Percentiles rank a stretch among this genome's conserved stretches.
Evolutionary conservation across 2,888 invertebrate species (phyloP).

Genomic region (Aromia moschata): DNA sequence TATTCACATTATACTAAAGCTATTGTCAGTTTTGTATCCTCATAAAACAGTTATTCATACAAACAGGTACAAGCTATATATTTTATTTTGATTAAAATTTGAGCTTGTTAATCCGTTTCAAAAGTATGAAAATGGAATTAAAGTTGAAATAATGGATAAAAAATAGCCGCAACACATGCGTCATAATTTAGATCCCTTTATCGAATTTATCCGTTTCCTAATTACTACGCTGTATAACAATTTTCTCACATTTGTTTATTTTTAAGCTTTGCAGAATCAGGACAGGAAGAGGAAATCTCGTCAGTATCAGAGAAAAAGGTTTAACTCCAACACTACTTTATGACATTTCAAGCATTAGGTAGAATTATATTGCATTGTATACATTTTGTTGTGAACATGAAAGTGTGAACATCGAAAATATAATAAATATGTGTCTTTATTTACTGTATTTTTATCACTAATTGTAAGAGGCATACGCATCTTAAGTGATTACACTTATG

Average conservation of each 20-base stretch:
- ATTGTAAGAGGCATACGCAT: too few species aligned
- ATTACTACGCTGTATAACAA: slow-evolving; percentile 1
- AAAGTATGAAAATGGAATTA: too few species aligned
- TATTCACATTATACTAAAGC: too few species aligned
- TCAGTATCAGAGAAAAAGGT: slow-evolving; percentile 26
- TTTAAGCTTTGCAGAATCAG: slow-evolving; percentile 30
- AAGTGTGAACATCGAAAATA: too few species aligned
- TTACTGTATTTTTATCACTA: too few species aligned
- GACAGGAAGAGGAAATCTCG: slow-evolving; percentile 29
- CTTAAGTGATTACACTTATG: too few species aligned
- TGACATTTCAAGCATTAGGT: neutral
- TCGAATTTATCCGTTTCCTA: neutral
- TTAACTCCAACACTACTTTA: slow-evolving; percentile 7
- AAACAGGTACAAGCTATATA: neutral
- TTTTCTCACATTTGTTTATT: slow-evolving; percentile 6
- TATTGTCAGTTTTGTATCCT: too few species aligned
- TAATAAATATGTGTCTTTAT: too few species aligned
- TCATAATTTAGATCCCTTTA: neutral
- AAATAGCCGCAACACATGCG: neutral
- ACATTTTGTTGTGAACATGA: too few species aligned
- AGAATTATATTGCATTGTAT: neutral
- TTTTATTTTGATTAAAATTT: neutral
- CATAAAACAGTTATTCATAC: too few species aligned
- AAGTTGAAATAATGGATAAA: too few species aligned
- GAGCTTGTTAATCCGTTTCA: too few species aligned